Conservation (phyloP, 2,888 invertebrate species). For the Gymnosoma rotundatum region DNA sequence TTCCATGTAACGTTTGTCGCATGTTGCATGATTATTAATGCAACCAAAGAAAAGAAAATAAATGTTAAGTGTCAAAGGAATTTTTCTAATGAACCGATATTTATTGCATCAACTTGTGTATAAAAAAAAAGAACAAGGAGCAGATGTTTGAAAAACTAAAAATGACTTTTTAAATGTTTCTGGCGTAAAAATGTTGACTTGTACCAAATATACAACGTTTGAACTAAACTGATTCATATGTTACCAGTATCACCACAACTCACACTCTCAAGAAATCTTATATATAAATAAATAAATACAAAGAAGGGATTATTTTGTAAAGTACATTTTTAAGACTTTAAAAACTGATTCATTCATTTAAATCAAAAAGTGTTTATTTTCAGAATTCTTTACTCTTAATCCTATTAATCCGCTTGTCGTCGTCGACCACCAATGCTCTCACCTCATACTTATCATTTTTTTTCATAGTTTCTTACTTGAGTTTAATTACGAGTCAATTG, state of each 20-base stretch:
- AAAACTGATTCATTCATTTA: conserved; percentile 38
- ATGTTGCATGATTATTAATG: conserved; percentile 63
- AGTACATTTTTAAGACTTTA: background rate
- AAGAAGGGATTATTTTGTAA: too few species aligned
- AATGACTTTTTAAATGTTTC: conserved; percentile 52
- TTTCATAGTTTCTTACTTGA: conserved; percentile 37
- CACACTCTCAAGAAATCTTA: background rate
- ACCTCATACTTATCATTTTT: conserved; percentile 26
- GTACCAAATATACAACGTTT: conserved; percentile 19
- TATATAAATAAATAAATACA: background rate
- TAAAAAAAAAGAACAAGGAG: conserved; percentile 11
- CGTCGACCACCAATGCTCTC: conserved; percentile 62
- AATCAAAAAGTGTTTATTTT: conserved; percentile 16
- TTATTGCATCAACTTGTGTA: conserved; percentile 50
- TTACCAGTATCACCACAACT: conserved; percentile 3
- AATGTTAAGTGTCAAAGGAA: conserved; percentile 62
- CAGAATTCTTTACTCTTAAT: conserved; percentile 48
- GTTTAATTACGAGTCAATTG: conserved; percentile 60
- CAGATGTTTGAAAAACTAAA: conserved; percentile 52
- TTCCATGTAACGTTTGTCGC: conserved; percentile 56
- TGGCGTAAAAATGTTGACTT: conserved; percentile 5
- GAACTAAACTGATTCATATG: conserved; percentile 10
- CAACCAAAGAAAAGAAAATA: conserved; percentile 54
- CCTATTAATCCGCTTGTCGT: conserved; percentile 66
- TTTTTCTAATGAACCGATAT: conserved; percentile 55